Evolutionary conservation across 2,113 vertebrate species (phyloP).

Genomic region (Spheniscus mendiculus): DNA sequence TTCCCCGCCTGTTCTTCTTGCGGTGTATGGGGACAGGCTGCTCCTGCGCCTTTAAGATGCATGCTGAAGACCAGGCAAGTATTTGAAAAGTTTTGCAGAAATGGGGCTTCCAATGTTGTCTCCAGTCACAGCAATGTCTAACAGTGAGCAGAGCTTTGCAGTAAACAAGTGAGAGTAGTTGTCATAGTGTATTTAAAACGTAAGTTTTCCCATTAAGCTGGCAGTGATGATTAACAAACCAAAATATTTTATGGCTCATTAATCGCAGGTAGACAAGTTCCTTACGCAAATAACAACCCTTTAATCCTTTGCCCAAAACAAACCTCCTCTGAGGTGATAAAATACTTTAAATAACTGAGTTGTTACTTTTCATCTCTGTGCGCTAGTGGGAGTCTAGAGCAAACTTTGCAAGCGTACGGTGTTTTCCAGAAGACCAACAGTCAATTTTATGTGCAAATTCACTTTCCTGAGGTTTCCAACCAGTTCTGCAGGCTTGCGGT

Average conservation of each 20-base stretch:
- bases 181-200: background rate
- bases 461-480: background rate
- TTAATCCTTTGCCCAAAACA: background rate
- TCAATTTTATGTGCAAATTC: background rate
- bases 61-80: background rate
- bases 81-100: background rate
- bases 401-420: accelerated
- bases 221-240: background rate
- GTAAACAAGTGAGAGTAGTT: background rate
- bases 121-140: background rate
- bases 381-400: background rate
- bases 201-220: background rate
- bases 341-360: background rate
- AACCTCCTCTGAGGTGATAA: background rate
- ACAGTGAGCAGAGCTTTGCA: background rate
- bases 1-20: too few relatives aligned
- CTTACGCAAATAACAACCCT: background rate
- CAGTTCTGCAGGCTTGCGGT: background rate
- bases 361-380: background rate
- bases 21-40: too few relatives aligned
- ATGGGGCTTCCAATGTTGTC: background rate
- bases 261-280: background rate
- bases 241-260: background rate
- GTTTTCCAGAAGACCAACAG: background rate
- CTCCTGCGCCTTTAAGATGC: too few relatives aligned